Base-by-base conservation (phyloP, 2,113 vertebrate genomes). In the Girardinichthys multiradiatus region DNA sequence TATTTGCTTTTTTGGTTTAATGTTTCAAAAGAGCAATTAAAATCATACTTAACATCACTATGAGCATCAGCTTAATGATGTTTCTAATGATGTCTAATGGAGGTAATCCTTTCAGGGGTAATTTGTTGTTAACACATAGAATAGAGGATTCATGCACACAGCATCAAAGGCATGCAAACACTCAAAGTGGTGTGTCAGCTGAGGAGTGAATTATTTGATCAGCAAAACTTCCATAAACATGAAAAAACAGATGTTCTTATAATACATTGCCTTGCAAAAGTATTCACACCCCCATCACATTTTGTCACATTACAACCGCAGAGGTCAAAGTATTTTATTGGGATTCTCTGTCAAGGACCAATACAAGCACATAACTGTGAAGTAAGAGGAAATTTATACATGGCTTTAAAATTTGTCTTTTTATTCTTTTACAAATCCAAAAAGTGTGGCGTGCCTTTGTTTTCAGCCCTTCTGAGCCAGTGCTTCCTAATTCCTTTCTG, bases 151-250 rank as follows among this genome's bases (percentile, higher is more conserved):
- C 70, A 60, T 67, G 68, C 65, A 81, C 63, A 74, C 58, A 64
- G 37, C 57, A 0, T 67, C 29, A 71, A 19, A 61, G 21, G 28
- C 79, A 82, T 71, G 60, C 79, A 74, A 64, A 60, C 48, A 64
- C 51, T 69, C 29, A 72, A 65, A 39, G 19, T 51, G 1, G 4
- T 28, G 13, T 29, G 57, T 71, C 26, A 51, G 29, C 27, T 2
- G 2, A 29, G 45, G 28, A 60, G 48, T 39, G 2, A 1, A 72
- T 71, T 1, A 39, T 28, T 35, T 13, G 0, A 29, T 57, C 65
- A 76, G 27, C 42, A 4, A 8, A 76, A 67, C 59, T 60, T 39
- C 35, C 28, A 42, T 15, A 29, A 37, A 80, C 63, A 35, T 62
- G 0, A 10, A 66, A 51, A 13, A 31, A 2, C 15, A 76, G 30